Evolutionary conservation across 2,113 vertebrate genomes (phyloP), one percentile per base, ranked within the genome.

Genomic region (Microcebus jonahi): DNA sequence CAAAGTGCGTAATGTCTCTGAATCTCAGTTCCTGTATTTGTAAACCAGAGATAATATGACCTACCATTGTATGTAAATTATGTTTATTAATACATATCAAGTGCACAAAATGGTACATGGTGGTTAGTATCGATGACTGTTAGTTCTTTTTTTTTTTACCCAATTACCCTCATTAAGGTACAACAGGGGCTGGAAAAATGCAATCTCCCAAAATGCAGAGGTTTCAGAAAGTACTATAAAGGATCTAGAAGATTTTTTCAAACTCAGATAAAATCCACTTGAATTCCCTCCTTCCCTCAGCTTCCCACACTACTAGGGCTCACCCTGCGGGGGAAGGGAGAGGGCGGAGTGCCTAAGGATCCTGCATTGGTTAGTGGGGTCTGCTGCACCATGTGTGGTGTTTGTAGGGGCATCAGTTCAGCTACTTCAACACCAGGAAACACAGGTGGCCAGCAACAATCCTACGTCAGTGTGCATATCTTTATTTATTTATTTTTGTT

Each of bases 1-100:
- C 50, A 61, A 70, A 79, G 18, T 39, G 50, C 67, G 63, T 68
- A 25, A 70, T 61, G 31, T 77, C 31, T 85, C 36, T 68, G 80
- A 76, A 36, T 68, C 29, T 91, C 81, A 50, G 61, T 91, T 90
- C 34, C 63, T 2, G 25, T 77, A 70, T 67, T 70, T 91, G 27
- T 70, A 80, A 88, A 91, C 11, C 17, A n/a, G 68, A 20, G 48
- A 70, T 53, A 31, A 70, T 25, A 50, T n/a, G 31, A n/a, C 29
- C 55, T 34, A 59, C n/a, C 8, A 5, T 21, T 70, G 76, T 68
- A 63, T 80, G 17, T 25, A 17, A 81, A 57, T 88, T 73, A 25
- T 25, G 2, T 7, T 27, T 36, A 68, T 73, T 23, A 29, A 59
- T n/a, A 29, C 36, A 15, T 21, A 29, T 34, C 57, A 31, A 23